Base-by-base conservation (phyloP, 2,888 invertebrate genomes). In the Ceramica pisi region DNA sequence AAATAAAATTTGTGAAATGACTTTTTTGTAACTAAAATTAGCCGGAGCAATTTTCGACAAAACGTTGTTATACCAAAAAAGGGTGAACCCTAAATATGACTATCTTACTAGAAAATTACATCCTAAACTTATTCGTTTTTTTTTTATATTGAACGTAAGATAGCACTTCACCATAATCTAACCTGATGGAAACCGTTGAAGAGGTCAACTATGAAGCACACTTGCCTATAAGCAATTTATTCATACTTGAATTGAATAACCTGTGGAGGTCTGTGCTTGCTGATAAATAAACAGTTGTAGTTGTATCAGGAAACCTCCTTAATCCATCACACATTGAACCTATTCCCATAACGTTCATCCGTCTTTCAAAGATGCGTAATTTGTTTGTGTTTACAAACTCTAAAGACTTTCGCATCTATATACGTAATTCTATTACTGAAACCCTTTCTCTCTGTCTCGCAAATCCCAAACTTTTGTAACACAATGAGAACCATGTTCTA, bases 381-480 rank as follows among this genome's bases (percentile, higher is more conserved):
- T 51, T 23, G 23, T 26, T 14, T 26, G 14, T 51, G 23, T 51
- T 16, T 16, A 51, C 14, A 23, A 14, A 44, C 26, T 53, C 38
- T 26, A n/a, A 64, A 44, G 14, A 7, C 10, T 21, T 1, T n/a
- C 16, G 21, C 44, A 46, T 56, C 7, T 46, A 31, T 23, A 16
- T 51, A 10, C 16, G 16, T 50, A 35, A 62, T 21, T 50, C 41
- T 21, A 14, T 56, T 65, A 41, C 31, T 2, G 21, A 48, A 35
- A 16, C 21, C 46, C 35, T 48, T 35, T 66, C 19, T 19, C 16
- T 19, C 53, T 26, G 53, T n/a, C 70, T 63, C 19, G 2, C 5
- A 62, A 75, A 31, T 64, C 12, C 1, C 9, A 63, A 63, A 71
- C 51, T 71, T 76, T 48, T 41, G 56, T 10, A 35, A 26, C 51